phyloP scores from a whole-genome alignment of 2,797 vertebrate genomes.

The Dipus sagitta region DNA sequence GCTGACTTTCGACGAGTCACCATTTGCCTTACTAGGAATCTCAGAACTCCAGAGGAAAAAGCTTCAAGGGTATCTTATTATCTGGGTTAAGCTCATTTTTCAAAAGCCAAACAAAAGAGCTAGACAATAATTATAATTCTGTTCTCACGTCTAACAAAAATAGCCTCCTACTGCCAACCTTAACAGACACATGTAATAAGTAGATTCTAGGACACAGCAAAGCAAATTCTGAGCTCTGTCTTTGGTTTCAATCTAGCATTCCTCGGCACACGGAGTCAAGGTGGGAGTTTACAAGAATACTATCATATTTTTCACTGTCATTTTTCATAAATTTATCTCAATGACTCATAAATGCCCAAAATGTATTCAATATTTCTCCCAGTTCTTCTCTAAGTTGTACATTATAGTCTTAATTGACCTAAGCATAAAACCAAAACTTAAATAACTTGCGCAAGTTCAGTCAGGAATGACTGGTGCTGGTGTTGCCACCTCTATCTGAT shows the following conservation, averaged over 20 bases:
- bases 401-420: background rate
- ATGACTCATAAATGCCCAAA: background rate
- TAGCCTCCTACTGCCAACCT: background rate
- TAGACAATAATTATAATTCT: background rate
- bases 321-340: conserved; percentile 25
- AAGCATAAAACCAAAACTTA: background rate
- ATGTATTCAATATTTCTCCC: conserved; percentile 17
- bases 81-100: background rate
- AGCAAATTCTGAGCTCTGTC: background rate
- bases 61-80: conserved; percentile 8
- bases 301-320: background rate
- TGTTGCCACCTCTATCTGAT: background rate
- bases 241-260: background rate
- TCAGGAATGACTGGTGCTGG: background rate
- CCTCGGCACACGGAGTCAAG: background rate
- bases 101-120: conserved; percentile 42
- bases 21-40: background rate
- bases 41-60: conserved; percentile 33
- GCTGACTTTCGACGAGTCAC: background rate
- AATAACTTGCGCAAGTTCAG: background rate
- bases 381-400: background rate
- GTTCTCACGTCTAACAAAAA: conserved; percentile 31
- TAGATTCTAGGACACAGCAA: background rate
- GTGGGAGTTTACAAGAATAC: background rate
- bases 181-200: background rate